phyloP scores from a whole-genome alignment of 2,888 invertebrate genomes.

The Pachymerium ferrugineum region DNA sequence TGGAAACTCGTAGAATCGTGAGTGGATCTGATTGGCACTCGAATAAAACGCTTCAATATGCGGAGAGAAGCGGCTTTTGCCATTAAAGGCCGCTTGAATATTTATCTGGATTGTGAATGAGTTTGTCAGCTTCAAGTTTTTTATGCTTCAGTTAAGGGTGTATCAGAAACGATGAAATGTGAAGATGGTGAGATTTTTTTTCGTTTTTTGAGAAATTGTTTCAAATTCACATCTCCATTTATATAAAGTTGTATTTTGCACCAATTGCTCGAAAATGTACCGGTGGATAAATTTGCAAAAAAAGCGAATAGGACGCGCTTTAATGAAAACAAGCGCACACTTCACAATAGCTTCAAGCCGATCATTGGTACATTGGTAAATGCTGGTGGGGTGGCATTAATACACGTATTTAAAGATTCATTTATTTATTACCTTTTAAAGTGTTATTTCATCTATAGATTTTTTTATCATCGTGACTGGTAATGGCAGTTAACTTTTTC shows the following conservation, averaged over 20 bases:
- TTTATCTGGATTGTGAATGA: not conserved
- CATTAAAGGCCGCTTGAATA: not conserved
- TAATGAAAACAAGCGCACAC: not conserved
- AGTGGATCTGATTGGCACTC: conserved; percentile 18
- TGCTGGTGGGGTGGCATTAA: too few species aligned
- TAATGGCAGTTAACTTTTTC: too few species aligned
- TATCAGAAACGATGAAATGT: not conserved
- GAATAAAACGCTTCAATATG: not conserved
- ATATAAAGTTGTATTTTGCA: conserved; percentile 1
- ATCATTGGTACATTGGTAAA: too few species aligned
- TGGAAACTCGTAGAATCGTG: not conserved
- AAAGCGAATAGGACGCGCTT: too few species aligned
- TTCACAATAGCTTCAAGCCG: not conserved
- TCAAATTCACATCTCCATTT: conserved; percentile 7
- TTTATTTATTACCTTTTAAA: too few species aligned
- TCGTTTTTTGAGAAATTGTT: conserved; percentile 14
- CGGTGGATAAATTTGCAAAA: not conserved
- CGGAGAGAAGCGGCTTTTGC: not conserved
- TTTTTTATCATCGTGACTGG: too few species aligned
- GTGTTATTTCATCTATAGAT: too few species aligned
- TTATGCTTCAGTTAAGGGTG: not conserved
- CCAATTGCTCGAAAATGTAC: not conserved
- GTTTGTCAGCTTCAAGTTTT: conserved; percentile 13
- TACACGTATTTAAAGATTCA: too few species aligned
- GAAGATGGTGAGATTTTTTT: conserved; percentile 14